Evolutionary conservation across 2,797 vertebrate species (phyloP).

Genomic region (Otolemur crassicaudatus): DNA sequence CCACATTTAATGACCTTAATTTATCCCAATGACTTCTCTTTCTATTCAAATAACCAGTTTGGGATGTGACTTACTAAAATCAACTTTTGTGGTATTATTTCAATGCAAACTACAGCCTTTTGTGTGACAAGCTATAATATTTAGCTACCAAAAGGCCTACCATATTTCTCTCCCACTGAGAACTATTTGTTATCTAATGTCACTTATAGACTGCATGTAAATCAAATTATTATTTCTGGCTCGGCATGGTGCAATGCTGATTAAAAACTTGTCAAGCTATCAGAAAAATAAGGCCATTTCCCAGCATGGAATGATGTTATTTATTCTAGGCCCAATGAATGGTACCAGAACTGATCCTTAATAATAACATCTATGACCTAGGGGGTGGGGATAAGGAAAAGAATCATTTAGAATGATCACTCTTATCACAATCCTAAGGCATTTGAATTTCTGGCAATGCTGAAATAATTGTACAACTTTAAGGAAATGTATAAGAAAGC

Average conservation of each 20-base stretch:
- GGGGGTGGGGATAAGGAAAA: background rate
- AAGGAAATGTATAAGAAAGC: constrained; percentile 39
- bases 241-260: constrained; percentile 78
- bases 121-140: constrained; percentile 77
- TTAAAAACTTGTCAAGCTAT: constrained; percentile 81
- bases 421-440: constrained; percentile 47
- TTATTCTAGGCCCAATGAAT: constrained; percentile 74
- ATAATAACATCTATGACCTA: constrained; percentile 63
- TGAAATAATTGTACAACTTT: constrained; percentile 53
- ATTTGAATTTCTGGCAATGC: constrained; percentile 46
- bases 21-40: constrained; percentile 51
- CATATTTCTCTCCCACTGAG: constrained; percentile 77
- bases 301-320: constrained; percentile 81
- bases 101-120: constrained; percentile 61
- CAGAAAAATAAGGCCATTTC: constrained; percentile 82
- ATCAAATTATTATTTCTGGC: constrained; percentile 81
- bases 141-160: constrained; percentile 64
- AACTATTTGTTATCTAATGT: constrained; percentile 80
- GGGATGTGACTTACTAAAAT: constrained; percentile 70
- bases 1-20: constrained; percentile 59
- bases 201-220: constrained; percentile 80
- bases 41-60: constrained; percentile 70
- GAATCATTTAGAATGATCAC: constrained; percentile 61
- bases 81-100: constrained; percentile 63
- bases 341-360: constrained; percentile 70